A percentile compares a stretch with the other conserved stretches of the same genome.
phyloP scores from a whole-genome alignment of 1,140 invertebrate genomes.

The Atta colombica region DNA sequence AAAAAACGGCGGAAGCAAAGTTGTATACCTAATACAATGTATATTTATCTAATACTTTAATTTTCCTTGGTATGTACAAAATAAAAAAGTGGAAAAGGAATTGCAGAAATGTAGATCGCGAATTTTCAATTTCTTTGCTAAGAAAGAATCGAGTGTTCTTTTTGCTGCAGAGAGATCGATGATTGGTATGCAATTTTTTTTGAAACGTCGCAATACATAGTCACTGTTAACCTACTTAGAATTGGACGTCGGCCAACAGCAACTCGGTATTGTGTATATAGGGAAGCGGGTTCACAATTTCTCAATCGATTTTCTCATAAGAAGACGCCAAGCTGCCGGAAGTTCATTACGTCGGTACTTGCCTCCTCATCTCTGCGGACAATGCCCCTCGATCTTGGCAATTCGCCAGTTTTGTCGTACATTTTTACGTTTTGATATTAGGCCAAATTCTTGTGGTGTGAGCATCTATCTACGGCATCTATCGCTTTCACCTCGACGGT shows the following conservation, averaged over 20 bases:
- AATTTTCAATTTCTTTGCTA: not conserved
- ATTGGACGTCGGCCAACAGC: slow-evolving; percentile 49
- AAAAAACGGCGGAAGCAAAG: too few relatives aligned
- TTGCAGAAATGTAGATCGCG: not conserved
- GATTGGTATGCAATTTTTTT: slow-evolving; percentile 12
- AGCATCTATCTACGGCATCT: slow-evolving; percentile 55
- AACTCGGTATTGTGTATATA: not conserved
- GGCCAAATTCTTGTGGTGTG: slow-evolving; percentile 64
- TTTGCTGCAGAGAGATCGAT: not conserved
- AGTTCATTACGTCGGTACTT: slow-evolving; percentile 64
- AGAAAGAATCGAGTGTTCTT: not conserved
- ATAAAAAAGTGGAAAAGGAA: too few relatives aligned
- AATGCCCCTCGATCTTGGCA: slow-evolving; percentile 64
- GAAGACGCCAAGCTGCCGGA: slow-evolving; percentile 53
- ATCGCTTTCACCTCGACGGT: slow-evolving; percentile 46
- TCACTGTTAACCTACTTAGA: slow-evolving; percentile 32
- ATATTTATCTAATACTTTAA: not conserved
- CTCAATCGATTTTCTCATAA: slow-evolving; percentile 55
- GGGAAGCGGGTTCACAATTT: slow-evolving; percentile 21
- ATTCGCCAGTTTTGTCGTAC: slow-evolving; percentile 51
- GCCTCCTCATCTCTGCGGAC: slow-evolving; percentile 47
- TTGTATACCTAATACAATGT: too few relatives aligned
- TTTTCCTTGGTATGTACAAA: not conserved
- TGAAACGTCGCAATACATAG: not conserved
- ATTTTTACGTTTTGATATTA: slow-evolving; percentile 63